Base-by-base conservation (phyloP, 2,888 invertebrate genomes). In the Ischnura elegans region DNA sequence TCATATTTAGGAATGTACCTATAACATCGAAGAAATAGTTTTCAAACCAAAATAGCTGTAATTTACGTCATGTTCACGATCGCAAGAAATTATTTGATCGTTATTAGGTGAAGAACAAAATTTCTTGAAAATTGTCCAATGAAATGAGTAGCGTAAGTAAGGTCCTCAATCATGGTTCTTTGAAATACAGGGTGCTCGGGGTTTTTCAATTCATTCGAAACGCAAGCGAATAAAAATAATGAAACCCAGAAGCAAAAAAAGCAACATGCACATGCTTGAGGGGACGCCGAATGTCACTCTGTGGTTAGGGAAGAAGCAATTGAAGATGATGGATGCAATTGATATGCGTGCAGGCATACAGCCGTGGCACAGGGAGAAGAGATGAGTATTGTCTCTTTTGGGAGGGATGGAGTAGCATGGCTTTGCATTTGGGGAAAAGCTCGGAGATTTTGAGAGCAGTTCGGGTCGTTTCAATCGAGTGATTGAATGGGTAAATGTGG, bases 321-420 rank as follows among this genome's bases (percentile, higher is more conserved):
- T 76, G 76, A 76, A 76, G 76, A 76, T 76, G 76, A 76, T 29
- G 76, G 76, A 76, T 76, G 76, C 36, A 76, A 76, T 76, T 76
- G 76, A 76, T 76, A 36, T 76, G 76, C 76, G 76, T 76, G 76
- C 29, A 1, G 76, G 36, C 76, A 36, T 13, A 10, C 36, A 10
- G 76, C 36, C 29, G 76, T 0, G 25, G 29, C 29, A 2, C 29
- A 36, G 36, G 61, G 61, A 19, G 61, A 36, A 36, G 76, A 76
- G 36, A 76, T 76, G 36, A 25, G 16, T 0, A 36, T 1, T 8
- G 76, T 10, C 51, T 61, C 36, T 76, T 36, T 76, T 76, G 36
- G 36, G 36, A 76, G 29, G 36, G 76, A 76, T 76, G 76, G 36
- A 76, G 36, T 16, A 16, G 36, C 76, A 10, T 36, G 25, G 36